These are phyloP conservation scores for Sebastes glaucus DNA, from an alignment of 2,797 vertebrate genomes.

Conservation along the genomic window DNA sequence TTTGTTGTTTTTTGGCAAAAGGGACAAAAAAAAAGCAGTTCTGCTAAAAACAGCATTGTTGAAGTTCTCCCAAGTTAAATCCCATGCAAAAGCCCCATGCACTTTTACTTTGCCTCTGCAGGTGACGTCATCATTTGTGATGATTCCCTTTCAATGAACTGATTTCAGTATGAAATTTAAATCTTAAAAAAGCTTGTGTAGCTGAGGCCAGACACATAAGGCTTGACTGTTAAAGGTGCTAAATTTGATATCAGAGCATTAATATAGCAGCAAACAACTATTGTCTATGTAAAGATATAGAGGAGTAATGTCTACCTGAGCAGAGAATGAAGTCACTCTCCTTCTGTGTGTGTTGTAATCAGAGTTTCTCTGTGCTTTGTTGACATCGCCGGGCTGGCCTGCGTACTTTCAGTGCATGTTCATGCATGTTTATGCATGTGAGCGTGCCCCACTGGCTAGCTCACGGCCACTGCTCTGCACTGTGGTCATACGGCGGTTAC, in stretches of 20 bases:
- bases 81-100: background rate
- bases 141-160: background rate
- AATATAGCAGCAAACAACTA: too few relatives aligned
- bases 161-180: background rate
- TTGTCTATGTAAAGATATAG: too few relatives aligned
- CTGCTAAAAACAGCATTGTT: background rate
- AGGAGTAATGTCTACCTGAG: too few relatives aligned
- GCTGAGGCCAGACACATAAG: background rate
- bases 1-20: background rate
- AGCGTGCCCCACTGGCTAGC: fast-evolving
- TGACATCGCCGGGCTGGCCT: too few relatives aligned
- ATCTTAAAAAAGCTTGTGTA: background rate
- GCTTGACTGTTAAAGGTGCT: background rate
- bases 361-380: too few relatives aligned
- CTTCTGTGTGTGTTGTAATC: too few relatives aligned
- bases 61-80: background rate
- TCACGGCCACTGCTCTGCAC: too few relatives aligned
- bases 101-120: background rate
- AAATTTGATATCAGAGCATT: too few relatives aligned
- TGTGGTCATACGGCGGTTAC: too few relatives aligned
- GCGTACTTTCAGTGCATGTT: fast-evolving
- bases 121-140: background rate
- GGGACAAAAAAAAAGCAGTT: background rate
- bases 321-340: too few relatives aligned
- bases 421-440: too few relatives aligned